phyloP scores from a whole-genome alignment of 2,113 vertebrate genomes.

The Lepus europaeus region DNA sequence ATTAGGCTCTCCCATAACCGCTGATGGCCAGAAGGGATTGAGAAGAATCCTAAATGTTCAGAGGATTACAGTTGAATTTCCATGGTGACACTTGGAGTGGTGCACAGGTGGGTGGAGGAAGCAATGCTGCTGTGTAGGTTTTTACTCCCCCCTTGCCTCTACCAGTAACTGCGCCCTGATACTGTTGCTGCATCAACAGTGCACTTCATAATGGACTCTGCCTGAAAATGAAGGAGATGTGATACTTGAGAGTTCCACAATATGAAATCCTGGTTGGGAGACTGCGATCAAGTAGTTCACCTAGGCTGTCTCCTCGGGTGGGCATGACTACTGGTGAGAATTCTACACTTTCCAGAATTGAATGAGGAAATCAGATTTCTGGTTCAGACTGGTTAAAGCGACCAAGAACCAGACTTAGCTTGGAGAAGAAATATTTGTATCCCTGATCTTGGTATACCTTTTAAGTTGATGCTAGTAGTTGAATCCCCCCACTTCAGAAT shows the following conservation, averaged over 20 bases:
- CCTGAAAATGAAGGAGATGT: background rate
- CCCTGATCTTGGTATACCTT: background rate
- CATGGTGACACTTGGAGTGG: background rate
- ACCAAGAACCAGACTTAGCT: background rate
- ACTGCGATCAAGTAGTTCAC: background rate
- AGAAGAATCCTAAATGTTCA: background rate
- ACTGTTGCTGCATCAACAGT: background rate
- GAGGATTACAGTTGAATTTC: background rate
- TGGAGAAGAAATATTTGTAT: background rate
- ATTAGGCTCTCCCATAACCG: background rate
- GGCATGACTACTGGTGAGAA: background rate
- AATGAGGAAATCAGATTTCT: background rate
- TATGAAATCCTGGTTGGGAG: background rate
- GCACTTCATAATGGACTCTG: background rate
- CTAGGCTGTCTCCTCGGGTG: background rate
- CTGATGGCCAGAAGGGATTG: background rate
- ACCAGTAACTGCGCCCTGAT: background rate
- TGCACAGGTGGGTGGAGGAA: background rate
- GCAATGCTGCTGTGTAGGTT: background rate
- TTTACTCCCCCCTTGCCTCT: background rate
- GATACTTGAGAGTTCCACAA: background rate
- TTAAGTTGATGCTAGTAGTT: background rate
- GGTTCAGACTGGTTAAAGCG: background rate
- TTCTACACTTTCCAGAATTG: background rate
- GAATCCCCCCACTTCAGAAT: background rate